Evolutionary conservation across 2,797 vertebrate genomes (phyloP).

Genomic region (Danionella dracula): DNA sequence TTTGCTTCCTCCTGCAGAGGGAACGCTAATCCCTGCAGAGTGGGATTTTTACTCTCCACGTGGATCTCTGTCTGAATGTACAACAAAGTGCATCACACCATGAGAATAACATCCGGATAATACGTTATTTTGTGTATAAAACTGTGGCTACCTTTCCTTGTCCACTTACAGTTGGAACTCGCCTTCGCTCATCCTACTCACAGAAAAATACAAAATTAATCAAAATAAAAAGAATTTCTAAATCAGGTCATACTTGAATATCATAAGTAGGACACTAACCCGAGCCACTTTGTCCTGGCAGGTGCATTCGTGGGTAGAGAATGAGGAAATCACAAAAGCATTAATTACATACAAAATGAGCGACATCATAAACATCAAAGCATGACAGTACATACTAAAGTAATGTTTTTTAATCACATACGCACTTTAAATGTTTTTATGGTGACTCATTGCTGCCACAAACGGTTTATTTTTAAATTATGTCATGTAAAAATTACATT

Average conservation of each 20-base stretch:
- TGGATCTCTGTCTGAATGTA: slow-evolving; percentile 95
- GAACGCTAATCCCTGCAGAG: slow-evolving; percentile 90
- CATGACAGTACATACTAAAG: no score
- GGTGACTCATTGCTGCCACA: no score
- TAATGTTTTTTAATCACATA: no score
- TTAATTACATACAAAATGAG: no score
- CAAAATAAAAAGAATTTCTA: no score
- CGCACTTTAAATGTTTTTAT: no score
- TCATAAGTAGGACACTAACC: slow-evolving; percentile 54
- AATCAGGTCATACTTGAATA: no score
- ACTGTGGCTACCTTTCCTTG: slow-evolving; percentile 61
- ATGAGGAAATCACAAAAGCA: no score
- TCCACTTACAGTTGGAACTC: slow-evolving; percentile 60
- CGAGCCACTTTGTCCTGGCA: slow-evolving; percentile 73
- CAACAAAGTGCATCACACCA: not conserved
- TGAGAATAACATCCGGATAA: not conserved
- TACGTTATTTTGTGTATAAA: not conserved
- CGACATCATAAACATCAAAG: no score
- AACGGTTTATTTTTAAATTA: no score
- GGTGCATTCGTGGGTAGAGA: no score
- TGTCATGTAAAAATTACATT: no score
- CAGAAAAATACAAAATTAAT: slow-evolving; percentile 21
- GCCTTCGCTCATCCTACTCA: slow-evolving; percentile 71
- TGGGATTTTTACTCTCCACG: slow-evolving; percentile 89
- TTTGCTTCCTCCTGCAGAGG: slow-evolving; percentile 87